Evolutionary conservation across 30 jellyfish, hydroid and myxozoan species (phyloP).

Genomic region (Haliclystus octoradiatus): DNA sequence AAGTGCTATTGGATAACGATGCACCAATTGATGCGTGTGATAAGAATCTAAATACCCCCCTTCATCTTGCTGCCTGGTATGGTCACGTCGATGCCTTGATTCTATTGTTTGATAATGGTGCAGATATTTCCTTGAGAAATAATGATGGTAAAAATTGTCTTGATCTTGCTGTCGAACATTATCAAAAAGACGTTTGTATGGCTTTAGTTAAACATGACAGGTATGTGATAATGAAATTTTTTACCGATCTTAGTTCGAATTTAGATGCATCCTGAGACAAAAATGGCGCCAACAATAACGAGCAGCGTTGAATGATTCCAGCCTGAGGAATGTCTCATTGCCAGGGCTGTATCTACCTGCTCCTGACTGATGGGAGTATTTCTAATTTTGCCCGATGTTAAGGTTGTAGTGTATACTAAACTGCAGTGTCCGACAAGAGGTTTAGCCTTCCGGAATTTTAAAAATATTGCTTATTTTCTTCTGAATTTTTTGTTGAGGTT

Average conservation of each 20-base stretch:
- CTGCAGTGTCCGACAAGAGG: too few relatives aligned
- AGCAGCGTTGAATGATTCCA: neutral
- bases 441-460: too few relatives aligned
- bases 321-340: neutral
- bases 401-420: too few relatives aligned
- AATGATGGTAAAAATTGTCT: slow-evolving; percentile 67
- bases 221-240: too few relatives aligned
- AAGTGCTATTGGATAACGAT: slow-evolving; percentile 60
- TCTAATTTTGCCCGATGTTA: too few relatives aligned
- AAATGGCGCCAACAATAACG: neutral
- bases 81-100: slow-evolving; percentile 82
- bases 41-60: slow-evolving; percentile 74
- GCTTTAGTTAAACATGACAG: slow-evolving; percentile 75
- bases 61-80: slow-evolving; percentile 79
- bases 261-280: neutral
- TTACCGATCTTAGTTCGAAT: too few relatives aligned
- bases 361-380: too few relatives aligned
- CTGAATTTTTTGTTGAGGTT: too few relatives aligned
- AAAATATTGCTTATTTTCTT: too few relatives aligned
- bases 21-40: slow-evolving; percentile 91
- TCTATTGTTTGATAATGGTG: slow-evolving; percentile 64
- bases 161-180: slow-evolving; percentile 78
- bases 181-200: slow-evolving; percentile 82
- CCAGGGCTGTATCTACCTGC: neutral
- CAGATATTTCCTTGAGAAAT: slow-evolving; percentile 50